A percentile compares a stretch with the other conserved stretches of the same genome.
Evolutionary conservation across 2,888 invertebrate genomes (phyloP).

Genomic region (Melinopterus prodromus): DNA sequence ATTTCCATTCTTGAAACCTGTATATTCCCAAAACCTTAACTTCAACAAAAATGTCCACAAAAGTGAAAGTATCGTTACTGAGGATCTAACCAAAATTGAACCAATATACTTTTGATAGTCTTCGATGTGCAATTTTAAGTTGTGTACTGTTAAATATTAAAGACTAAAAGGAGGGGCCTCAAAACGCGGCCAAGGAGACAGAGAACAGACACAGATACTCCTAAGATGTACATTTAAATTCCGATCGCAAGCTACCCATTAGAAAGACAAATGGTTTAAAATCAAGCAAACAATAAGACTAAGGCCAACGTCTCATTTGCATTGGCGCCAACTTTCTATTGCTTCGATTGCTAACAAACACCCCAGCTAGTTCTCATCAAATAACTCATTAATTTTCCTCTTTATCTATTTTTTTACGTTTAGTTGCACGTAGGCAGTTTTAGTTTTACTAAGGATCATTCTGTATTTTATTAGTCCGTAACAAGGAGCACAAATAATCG

Average conservation of each 20-base stretch:
- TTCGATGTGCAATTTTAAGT: too few relatives aligned
- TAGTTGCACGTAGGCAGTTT: not conserved
- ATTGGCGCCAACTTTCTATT: slow-evolving; percentile 4
- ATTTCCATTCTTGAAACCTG: too few relatives aligned
- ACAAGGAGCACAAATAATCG: not conserved
- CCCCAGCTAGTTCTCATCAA: not conserved
- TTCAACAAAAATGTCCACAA: too few relatives aligned
- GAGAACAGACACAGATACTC: not conserved
- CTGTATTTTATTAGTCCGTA: not conserved
- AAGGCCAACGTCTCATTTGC: not conserved
- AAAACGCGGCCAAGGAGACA: not conserved
- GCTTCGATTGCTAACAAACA: not conserved
- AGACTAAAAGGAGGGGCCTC: too few relatives aligned
- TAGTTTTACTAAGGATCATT: not conserved
- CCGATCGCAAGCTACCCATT: not conserved
- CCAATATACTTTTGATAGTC: too few relatives aligned
- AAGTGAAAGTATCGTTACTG: too few relatives aligned
- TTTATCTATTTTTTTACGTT: not conserved
- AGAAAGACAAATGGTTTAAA: not conserved
- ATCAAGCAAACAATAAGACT: not conserved
- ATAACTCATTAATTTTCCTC: not conserved
- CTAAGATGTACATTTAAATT: not conserved
- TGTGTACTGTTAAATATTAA: too few relatives aligned
- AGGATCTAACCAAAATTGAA: too few relatives aligned
- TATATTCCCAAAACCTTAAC: too few relatives aligned